Percentiles rank a stretch among this genome's conserved stretches.
These are phyloP conservation scores for Glossophaga mutica DNA, from an alignment of 2,797 vertebrate genomes.

Conservation along the genomic window DNA sequence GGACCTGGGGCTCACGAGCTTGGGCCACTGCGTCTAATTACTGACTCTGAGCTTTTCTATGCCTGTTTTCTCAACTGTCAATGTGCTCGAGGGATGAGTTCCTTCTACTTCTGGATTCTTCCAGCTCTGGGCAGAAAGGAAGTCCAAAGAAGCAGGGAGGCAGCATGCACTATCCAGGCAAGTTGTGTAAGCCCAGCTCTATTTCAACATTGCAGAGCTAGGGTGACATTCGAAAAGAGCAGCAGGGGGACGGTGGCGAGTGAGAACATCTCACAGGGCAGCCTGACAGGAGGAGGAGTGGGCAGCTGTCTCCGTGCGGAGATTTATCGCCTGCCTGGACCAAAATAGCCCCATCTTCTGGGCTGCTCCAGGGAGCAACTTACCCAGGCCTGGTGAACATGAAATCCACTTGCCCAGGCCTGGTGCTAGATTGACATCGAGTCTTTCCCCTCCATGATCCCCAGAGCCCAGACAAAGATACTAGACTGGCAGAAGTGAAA, in stretches of 20 bases:
- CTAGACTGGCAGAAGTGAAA: neutral
- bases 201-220: neutral
- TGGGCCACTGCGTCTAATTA: neutral
- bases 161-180: neutral
- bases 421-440: neutral
- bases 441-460: neutral
- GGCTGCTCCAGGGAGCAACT: neutral
- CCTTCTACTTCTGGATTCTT: neutral
- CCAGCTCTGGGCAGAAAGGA: neutral
- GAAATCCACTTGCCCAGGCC: neutral
- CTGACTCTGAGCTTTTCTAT: neutral
- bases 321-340: neutral
- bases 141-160: neutral
- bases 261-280: constrained; percentile 43
- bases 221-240: constrained; percentile 50
- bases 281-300: constrained; percentile 36
- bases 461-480: neutral
- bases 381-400: neutral
- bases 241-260: neutral
- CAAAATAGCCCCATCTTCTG: constrained; percentile 45
- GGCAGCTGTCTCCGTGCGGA: neutral
- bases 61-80: neutral
- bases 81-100: neutral
- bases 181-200: neutral
- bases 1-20: neutral